Conservation (phyloP, 2,113 vertebrate genomes). For the Asarcornis scutulata region DNA sequence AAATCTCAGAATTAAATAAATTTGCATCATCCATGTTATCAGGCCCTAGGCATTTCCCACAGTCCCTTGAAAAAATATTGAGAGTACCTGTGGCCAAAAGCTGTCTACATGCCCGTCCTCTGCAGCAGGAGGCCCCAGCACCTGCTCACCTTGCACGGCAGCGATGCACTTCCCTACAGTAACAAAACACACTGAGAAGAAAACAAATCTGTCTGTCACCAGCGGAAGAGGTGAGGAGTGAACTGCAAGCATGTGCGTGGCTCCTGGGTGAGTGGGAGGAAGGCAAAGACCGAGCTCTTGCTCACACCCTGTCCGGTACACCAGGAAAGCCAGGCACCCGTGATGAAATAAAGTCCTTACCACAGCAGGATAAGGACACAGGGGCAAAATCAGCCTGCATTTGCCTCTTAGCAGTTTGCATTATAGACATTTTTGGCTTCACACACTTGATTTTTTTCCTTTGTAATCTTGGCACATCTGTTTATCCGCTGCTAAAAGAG, state of each 20-base stretch:
- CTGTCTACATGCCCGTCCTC: accelerated
- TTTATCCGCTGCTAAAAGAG: neutral
- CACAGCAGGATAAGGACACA: neutral
- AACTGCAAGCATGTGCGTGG: neutral
- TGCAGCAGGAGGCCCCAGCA: neutral
- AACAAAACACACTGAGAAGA: neutral
- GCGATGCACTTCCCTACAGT: neutral
- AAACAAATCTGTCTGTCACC: neutral
- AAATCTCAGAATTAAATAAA: neutral
- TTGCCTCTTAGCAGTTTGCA: neutral
- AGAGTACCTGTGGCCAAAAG: neutral
- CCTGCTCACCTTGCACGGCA: neutral
- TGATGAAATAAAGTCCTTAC: neutral
- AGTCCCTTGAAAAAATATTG: neutral
- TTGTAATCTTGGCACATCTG: neutral
- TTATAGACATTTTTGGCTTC: neutral
- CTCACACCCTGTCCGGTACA: neutral
- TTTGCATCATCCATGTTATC: neutral
- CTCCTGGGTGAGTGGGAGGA: neutral
- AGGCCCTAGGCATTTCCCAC: neutral
- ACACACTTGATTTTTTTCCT: neutral
- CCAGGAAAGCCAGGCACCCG: neutral
- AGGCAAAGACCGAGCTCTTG: neutral
- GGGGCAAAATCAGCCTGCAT: neutral
- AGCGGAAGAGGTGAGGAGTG: neutral